Evolutionary conservation across 2,113 vertebrate species (phyloP).

Genomic region (Nestor notabilis): DNA sequence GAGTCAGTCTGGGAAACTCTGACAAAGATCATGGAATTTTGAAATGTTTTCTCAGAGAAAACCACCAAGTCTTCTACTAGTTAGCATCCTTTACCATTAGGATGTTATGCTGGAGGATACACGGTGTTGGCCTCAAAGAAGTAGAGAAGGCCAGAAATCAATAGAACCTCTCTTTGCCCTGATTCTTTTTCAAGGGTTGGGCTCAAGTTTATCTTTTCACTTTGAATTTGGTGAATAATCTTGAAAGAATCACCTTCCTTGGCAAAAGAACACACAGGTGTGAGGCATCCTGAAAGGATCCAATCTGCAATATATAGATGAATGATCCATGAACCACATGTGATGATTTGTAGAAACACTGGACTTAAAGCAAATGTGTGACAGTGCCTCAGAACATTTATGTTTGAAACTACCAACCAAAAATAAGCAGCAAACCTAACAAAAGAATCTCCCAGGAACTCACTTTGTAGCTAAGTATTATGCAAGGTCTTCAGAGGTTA

Average conservation of each 20-base stretch:
- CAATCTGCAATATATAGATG: neutral
- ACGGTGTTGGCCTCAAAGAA: neutral
- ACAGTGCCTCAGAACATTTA: neutral
- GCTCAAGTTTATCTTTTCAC: neutral
- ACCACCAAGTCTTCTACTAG: neutral
- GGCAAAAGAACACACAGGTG: neutral
- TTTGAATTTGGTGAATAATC: neutral
- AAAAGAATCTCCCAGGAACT: neutral
- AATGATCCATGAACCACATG: neutral
- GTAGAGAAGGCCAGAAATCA: neutral
- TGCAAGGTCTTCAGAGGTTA: neutral
- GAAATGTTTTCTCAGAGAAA: neutral
- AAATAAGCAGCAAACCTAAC: neutral
- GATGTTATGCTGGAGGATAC: neutral
- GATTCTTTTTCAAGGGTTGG: neutral
- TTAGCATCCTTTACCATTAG: neutral
- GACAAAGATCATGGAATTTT: neutral
- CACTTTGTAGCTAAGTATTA: neutral
- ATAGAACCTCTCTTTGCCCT: neutral
- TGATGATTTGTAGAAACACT: neutral
- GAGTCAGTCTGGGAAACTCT: neutral
- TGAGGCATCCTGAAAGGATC: neutral
- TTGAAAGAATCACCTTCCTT: neutral
- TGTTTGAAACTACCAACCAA: neutral
- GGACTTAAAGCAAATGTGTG: neutral